phyloP scores from a whole-genome alignment of 2,888 invertebrate species.

The Xestia sexstrigata region DNA sequence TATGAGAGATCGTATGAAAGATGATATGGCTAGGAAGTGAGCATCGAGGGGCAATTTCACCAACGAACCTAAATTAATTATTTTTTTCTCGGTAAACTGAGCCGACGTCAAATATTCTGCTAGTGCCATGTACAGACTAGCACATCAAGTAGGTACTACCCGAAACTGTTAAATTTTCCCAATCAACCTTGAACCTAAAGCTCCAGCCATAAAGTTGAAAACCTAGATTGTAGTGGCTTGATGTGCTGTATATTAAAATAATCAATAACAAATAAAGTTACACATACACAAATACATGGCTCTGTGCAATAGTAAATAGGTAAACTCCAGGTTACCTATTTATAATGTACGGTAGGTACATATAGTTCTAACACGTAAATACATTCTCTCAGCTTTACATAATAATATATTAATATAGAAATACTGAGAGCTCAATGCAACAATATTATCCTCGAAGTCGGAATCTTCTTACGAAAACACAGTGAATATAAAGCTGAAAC shows the following conservation, averaged over 20 bases:
- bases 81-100: no score
- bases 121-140: no score
- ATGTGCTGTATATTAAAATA: no score
- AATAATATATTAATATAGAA: not conserved
- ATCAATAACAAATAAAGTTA: no score
- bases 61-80: not conserved
- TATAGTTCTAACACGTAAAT: not conserved
- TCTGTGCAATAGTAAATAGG: not conserved
- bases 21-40: not conserved
- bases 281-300: no score
- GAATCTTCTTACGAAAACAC: conserved; percentile 26
- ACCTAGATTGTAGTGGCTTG: no score
- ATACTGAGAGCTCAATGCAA: not conserved
- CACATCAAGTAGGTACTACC: no score
- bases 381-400: not conserved
- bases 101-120: no score
- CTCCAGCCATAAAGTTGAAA: no score
- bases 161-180: no score
- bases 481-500: conserved; percentile 1
- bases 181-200: no score
- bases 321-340: not conserved
- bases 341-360: not conserved
- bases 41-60: not conserved
- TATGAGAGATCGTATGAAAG: not conserved
- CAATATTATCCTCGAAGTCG: conserved; percentile 13